Conservation (phyloP, 2,797 vertebrate species). For the Poecilia gillii region DNA sequence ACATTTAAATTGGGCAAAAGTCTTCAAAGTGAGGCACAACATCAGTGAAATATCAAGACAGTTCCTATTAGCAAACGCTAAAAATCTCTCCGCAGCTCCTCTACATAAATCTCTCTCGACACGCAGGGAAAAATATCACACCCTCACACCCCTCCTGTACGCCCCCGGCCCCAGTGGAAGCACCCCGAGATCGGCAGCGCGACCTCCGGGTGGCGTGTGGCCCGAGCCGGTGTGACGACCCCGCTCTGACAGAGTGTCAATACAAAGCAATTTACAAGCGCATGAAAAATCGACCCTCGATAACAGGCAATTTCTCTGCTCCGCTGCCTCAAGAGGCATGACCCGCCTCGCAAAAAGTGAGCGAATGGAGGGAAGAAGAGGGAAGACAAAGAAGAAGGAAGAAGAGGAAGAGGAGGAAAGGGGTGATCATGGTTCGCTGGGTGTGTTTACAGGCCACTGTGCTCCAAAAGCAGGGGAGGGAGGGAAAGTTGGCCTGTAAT, state of each 20-base stretch:
- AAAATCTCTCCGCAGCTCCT: slow-evolving; percentile 15
- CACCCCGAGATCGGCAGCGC: slow-evolving; percentile 53
- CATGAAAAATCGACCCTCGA: slow-evolving; percentile 93
- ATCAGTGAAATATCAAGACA: slow-evolving; percentile 9
- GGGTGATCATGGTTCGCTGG: slow-evolving; percentile 68
- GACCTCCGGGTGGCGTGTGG: slow-evolving; percentile 62
- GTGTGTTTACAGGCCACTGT: slow-evolving; percentile 70
- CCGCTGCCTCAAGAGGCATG: slow-evolving; percentile 81
- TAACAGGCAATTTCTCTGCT: slow-evolving; percentile 97
- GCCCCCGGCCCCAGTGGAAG: slow-evolving; percentile 46
- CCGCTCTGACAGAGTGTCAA: slow-evolving; percentile 92
- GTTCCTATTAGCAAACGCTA: slow-evolving; percentile 17
- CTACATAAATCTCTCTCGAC: slow-evolving; percentile 32
- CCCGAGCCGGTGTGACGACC: slow-evolving; percentile 85
- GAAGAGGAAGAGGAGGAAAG: slow-evolving; percentile 51
- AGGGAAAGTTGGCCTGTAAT: slow-evolving; percentile 49
- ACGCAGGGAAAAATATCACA: slow-evolving; percentile 30
- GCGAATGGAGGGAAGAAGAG: slow-evolving; percentile 19
- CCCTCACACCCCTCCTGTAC: slow-evolving; percentile 40
- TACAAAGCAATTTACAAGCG: slow-evolving; percentile 96
- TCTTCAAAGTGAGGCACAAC: slow-evolving; percentile 1
- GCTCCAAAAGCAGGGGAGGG: slow-evolving; percentile 23
- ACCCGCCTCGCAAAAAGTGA: slow-evolving; percentile 52
- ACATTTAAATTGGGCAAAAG: background rate
- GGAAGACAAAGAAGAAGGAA: slow-evolving; percentile 42